Percentiles rank a stretch among this genome's conserved stretches.
phyloP scores from a whole-genome alignment of 2,113 vertebrate species.

The Rissa tridactyla region DNA sequence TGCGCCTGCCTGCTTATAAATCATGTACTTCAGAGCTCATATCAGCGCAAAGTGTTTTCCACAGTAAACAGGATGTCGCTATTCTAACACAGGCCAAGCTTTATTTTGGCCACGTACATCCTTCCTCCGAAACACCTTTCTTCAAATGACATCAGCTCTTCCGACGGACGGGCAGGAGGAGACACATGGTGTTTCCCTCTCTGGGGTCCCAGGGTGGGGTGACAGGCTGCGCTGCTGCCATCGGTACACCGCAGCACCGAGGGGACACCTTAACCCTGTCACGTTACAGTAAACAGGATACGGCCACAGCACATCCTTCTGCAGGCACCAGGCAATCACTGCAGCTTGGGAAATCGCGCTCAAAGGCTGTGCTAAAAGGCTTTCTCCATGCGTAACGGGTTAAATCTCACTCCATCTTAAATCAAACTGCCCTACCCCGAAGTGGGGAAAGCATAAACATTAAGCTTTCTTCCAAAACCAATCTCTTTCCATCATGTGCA shows the following conservation, averaged over 20 bases:
- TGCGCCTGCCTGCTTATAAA: background rate
- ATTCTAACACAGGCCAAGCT: background rate
- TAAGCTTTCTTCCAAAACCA: background rate
- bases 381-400: background rate
- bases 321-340: background rate
- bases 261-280: background rate
- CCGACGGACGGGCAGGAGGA: background rate
- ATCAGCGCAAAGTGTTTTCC: background rate
- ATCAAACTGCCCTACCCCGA: background rate
- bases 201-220: background rate
- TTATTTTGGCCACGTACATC: slow-evolving; percentile 5
- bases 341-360: background rate
- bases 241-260: background rate
- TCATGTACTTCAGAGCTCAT: background rate
- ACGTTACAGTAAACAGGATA: slow-evolving; percentile 13
- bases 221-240: background rate
- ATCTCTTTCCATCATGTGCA: background rate
- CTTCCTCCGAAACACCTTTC: slow-evolving; percentile 57
- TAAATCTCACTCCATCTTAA: background rate
- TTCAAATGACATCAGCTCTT: slow-evolving; percentile 9
- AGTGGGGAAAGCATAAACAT: background rate
- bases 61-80: slow-evolving; percentile 53
- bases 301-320: background rate
- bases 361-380: background rate
- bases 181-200: background rate